Conservation (phyloP, 2,113 vertebrate genomes). For the Gasterosteus nipponicus region DNA sequence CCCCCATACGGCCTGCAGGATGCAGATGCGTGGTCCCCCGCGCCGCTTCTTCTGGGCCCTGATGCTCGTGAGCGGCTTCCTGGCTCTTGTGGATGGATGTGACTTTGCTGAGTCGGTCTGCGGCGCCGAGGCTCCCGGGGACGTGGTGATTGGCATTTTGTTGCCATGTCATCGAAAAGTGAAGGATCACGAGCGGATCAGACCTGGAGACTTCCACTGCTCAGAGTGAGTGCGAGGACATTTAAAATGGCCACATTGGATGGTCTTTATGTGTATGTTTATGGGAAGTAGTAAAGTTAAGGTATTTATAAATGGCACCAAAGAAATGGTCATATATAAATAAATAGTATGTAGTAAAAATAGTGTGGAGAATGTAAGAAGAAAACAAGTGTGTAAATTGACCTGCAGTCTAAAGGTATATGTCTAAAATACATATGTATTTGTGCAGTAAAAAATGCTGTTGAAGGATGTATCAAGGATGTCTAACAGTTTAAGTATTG, state of each 20-base stretch:
- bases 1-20: background rate
- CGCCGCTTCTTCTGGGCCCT: background rate
- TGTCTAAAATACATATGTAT: no score
- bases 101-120: conserved; percentile 27
- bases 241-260: background rate
- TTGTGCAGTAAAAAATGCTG: no score
- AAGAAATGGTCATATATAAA: background rate
- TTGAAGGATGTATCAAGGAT: background rate
- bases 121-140: conserved; percentile 60
- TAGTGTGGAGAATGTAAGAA: background rate
- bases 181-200: conserved; percentile 26
- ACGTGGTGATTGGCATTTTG: conserved; percentile 74
- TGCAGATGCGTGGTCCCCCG: background rate
- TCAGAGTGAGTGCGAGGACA: conserved; percentile 59
- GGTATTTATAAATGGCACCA: background rate
- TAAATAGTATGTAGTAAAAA: background rate
- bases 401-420: background rate
- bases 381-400: background rate
- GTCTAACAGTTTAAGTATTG: background rate
- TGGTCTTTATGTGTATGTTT: background rate
- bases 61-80: background rate
- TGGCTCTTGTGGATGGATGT: conserved; percentile 1
- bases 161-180: conserved; percentile 60
- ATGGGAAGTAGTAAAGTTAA: background rate
- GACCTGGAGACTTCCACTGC: conserved; percentile 66